Conservation (phyloP, 2,797 vertebrate species). For the Lacerta bilineata region DNA sequence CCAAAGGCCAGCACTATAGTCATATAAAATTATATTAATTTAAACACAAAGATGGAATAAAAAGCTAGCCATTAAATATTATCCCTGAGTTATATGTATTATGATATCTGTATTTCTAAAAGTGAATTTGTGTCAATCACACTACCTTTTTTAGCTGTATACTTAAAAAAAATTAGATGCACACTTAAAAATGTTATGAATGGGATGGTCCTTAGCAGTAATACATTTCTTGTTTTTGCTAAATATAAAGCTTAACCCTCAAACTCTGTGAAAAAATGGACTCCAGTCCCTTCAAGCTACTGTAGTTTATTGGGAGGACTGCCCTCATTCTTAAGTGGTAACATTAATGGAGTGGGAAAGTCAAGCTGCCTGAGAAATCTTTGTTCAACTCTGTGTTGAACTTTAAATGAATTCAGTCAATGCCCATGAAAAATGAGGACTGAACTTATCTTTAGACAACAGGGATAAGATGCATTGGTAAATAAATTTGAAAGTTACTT, state of each 20-base stretch:
- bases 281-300: not conserved
- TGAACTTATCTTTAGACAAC: not conserved
- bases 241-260: not conserved
- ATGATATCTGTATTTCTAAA: too few species aligned
- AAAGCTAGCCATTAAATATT: too few species aligned
- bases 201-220: not conserved
- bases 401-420: not conserved
- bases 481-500: not conserved
- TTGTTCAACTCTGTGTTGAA: not conserved
- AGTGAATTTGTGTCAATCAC: too few species aligned
- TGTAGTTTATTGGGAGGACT: not conserved
- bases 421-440: not conserved
- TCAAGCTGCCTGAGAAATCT: not conserved
- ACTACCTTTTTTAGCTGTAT: not conserved
- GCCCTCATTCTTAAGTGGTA: too few species aligned
- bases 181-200: not conserved
- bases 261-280: not conserved
- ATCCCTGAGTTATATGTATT: too few species aligned
- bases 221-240: not conserved
- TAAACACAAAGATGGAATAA: too few species aligned
- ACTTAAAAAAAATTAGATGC: not conserved
- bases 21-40: too few species aligned
- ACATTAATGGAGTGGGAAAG: not conserved
- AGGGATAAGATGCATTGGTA: not conserved
- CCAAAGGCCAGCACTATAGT: too few species aligned